Evolutionary conservation across 2,797 vertebrate species (phyloP).

Genomic region (Bradypodion pumilum): DNA sequence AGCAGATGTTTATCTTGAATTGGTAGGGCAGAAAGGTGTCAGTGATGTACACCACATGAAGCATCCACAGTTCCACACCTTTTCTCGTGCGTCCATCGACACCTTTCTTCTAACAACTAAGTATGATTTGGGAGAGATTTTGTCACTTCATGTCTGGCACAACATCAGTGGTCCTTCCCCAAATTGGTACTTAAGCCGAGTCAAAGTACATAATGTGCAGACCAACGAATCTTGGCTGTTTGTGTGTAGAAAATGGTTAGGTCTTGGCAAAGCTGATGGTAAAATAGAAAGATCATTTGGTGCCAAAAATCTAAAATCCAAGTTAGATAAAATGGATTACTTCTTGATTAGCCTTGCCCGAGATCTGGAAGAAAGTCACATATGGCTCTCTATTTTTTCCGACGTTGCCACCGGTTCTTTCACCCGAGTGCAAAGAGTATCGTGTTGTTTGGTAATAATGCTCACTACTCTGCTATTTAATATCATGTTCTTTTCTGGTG

Average conservation of each 20-base stretch:
- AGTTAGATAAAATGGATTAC: constrained; percentile 58
- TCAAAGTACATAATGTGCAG: constrained; percentile 69
- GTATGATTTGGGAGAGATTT: constrained; percentile 70
- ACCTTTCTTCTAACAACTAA: constrained; percentile 72
- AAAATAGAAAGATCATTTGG: constrained; percentile 58
- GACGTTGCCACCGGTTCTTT: neutral
- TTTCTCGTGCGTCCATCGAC: constrained; percentile 52
- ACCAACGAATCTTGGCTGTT: constrained; percentile 69
- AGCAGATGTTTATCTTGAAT: constrained; percentile 69
- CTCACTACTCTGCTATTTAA: constrained; percentile 66
- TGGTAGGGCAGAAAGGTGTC: constrained; percentile 33
- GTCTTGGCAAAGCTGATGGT: constrained; percentile 11
- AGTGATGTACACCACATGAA: constrained; percentile 65
- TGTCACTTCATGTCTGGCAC: constrained; percentile 71
- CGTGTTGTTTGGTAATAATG: constrained; percentile 67
- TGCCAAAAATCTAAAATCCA: neutral
- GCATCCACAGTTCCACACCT: constrained; percentile 57
- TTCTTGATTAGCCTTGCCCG: constrained; percentile 64
- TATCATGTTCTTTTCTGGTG: constrained; percentile 73
- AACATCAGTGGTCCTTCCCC: constrained; percentile 54
- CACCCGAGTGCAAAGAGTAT: constrained; percentile 72
- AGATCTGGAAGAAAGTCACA: constrained; percentile 51
- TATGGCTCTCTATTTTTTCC: constrained; percentile 73
- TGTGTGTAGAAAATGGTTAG: constrained; percentile 75
- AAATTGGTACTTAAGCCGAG: constrained; percentile 75